Conservation (phyloP, 2,888 invertebrate species). For the Seira sanloemensis region DNA sequence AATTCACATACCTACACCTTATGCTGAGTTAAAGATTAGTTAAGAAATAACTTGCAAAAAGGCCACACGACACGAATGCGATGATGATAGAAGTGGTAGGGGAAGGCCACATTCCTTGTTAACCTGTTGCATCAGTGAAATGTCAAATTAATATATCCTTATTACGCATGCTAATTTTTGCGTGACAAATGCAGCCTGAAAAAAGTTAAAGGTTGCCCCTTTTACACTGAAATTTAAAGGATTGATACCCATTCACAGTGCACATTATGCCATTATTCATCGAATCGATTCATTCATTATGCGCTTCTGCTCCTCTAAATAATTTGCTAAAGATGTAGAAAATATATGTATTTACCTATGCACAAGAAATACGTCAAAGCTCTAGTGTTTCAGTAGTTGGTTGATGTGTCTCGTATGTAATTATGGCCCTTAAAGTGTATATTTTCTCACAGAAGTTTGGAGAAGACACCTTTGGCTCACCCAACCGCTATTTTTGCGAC, state of each 20-base stretch:
- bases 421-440: too few relatives aligned
- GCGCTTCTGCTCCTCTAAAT: neutral
- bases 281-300: conserved; percentile 19
- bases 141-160: conserved; percentile 28
- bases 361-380: too few relatives aligned
- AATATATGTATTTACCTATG: too few relatives aligned
- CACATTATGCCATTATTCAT: conserved; percentile 20
- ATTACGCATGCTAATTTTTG: conserved; percentile 52
- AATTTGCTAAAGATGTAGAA: too few relatives aligned
- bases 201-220: conserved; percentile 1
- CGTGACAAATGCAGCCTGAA: conserved; percentile 35
- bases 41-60: conserved; percentile 27
- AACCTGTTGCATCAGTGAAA: conserved; percentile 42
- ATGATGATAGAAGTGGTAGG: conserved; percentile 6
- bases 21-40: neutral
- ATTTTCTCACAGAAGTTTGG: too few relatives aligned
- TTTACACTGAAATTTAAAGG: conserved; percentile 40
- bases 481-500: too few relatives aligned
- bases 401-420: too few relatives aligned
- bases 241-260: conserved; percentile 15
- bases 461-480: too few relatives aligned
- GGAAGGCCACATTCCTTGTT: conserved; percentile 56
- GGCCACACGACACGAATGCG: conserved; percentile 27
- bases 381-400: too few relatives aligned
- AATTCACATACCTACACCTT: neutral